Evolutionary conservation across 2,113 vertebrate species (phyloP), one percentile per base, ranked within the genome.

Genomic region (Sialia sialis): DNA sequence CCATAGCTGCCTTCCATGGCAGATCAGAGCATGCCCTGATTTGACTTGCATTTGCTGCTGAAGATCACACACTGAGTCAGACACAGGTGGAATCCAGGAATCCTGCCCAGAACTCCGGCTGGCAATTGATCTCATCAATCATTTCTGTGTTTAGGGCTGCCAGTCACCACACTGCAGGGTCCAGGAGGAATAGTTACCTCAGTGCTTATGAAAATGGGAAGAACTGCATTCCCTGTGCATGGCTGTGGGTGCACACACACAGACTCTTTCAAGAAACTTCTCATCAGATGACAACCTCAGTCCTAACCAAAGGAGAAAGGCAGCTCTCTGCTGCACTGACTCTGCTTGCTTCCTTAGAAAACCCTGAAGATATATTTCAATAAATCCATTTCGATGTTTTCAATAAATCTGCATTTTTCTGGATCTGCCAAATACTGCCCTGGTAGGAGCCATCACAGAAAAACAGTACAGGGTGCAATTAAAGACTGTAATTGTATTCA

Each of bases 31-130:
- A 55, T 58, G 89, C 74, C 84, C 89, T 83, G 70, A 32, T 87
- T 80, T 87, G 81, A 89, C 78, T 87, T 74, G 12, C 8, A 32
- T 85, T 62, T 96, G 82, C 87, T 94, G 81, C 5, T 83, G 79
- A 73, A 91, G 78, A 92, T 95, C 87, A 55, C 74, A 74, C 78
- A 86, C 63, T 82, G 78, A 93, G 75, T 89, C 87, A 95, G 89
- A 76, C 66, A 39, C 34, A 51, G 85, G 49, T 15, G 46, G 91
- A 93, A 93, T 69, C 54, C 93, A 95, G 93, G 91, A 87, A 84
- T 85, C 41, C 46, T 79, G 41, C 56, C 70, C 91, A 90, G 51
- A 22, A 55, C 75, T 79, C 46, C 41, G 46, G 67, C 82, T 84
- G 89, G 93, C 58, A 93, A 73, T 18, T 17, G 89, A 91, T 87